Evolutionary conservation across 2,797 vertebrate genomes (phyloP).

Genomic region (Lepus townsendii): DNA sequence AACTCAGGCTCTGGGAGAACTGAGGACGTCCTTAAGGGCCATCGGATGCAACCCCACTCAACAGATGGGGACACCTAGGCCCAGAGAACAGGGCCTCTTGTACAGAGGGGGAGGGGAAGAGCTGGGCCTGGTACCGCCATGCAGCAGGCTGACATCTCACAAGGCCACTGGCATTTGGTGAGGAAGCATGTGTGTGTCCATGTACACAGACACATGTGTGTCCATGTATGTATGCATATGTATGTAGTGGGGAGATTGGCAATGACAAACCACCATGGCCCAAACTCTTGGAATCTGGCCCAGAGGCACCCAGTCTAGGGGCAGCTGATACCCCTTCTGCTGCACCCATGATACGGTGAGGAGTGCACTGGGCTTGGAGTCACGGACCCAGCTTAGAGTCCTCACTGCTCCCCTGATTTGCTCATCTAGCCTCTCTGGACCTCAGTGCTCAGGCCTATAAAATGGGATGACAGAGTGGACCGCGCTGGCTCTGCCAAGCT

Average conservation of each 20-base stretch:
- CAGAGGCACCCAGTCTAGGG: not conserved
- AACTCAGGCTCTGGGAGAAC: not conserved
- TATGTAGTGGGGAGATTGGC: fast-evolving
- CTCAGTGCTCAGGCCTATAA: not conserved
- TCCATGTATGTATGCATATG: not conserved
- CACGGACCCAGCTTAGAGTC: not conserved
- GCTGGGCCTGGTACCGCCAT: not conserved
- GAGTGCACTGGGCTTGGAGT: not conserved
- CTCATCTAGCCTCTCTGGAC: not conserved
- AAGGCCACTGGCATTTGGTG: not conserved
- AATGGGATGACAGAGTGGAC: not conserved
- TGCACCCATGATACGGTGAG: fast-evolving
- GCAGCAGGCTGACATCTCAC: not conserved
- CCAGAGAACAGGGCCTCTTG: not conserved
- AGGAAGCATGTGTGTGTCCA: not conserved
- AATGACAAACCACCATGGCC: not conserved
- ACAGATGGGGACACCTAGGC: too few relatives aligned
- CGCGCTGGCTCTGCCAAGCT: fast-evolving
- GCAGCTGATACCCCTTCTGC: fast-evolving
- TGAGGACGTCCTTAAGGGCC: not conserved
- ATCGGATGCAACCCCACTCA: not conserved
- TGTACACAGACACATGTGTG: fast-evolving
- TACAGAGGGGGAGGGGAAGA: not conserved
- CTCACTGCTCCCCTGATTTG: not conserved
- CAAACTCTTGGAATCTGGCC: not conserved